Conservation (phyloP, 2,113 vertebrate species). For the Festucalex cinctus region DNA sequence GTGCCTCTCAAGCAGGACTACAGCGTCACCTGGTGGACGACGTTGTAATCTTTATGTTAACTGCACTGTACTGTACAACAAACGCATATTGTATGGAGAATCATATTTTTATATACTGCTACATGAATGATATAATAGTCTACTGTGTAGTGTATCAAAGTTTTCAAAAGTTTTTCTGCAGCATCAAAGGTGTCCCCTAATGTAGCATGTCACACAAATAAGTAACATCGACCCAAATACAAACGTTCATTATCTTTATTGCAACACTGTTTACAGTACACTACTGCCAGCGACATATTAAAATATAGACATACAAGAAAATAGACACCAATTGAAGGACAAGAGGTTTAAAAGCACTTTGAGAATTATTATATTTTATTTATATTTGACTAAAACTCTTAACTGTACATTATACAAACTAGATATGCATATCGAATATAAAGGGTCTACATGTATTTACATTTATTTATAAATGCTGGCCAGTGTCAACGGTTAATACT, state of each 20-base stretch:
- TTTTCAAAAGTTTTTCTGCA: too few species aligned
- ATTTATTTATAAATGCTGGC: constrained; percentile 76
- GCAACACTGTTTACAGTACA: constrained; percentile 77
- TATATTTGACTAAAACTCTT: constrained; percentile 66
- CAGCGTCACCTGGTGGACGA: neutral
- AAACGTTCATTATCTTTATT: constrained; percentile 74
- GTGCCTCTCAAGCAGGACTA: neutral
- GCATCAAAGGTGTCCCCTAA: neutral
- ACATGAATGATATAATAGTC: too few species aligned
- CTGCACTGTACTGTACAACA: neutral
- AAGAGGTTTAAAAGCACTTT: constrained; percentile 74
- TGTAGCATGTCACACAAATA: neutral
- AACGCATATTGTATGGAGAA: too few species aligned
- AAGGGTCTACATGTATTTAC: constrained; percentile 78
- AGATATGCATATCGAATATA: constrained; percentile 77
- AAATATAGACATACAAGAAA: constrained; percentile 75
- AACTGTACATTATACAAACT: constrained; percentile 78
- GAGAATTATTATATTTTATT: constrained; percentile 72
- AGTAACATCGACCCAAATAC: constrained; percentile 16
- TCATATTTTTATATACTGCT: too few species aligned
- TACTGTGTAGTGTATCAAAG: too few species aligned
- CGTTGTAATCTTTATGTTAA: neutral
- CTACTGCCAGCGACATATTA: constrained; percentile 75
- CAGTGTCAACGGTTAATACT: constrained; percentile 63
- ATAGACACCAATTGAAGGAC: constrained; percentile 70